phyloP scores from a whole-genome alignment of 2,797 vertebrate species.

The Pseudochaenichthys georgianus region DNA sequence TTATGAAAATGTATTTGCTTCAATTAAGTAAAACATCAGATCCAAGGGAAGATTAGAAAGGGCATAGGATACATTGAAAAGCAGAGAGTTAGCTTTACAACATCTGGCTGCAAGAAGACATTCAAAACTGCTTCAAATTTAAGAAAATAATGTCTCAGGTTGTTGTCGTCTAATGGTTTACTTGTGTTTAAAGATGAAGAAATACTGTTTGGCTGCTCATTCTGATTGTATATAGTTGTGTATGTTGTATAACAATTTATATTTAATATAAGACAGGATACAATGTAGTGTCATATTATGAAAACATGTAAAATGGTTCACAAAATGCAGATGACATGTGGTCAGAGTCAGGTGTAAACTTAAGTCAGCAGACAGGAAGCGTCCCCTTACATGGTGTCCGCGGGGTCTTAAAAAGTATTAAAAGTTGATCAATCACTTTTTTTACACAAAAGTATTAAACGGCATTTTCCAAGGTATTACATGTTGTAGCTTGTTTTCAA shows the following conservation, averaged over 20 bases:
- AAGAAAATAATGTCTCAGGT: not conserved
- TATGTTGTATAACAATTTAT: not conserved
- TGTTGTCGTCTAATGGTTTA: not conserved
- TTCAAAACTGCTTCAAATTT: not conserved
- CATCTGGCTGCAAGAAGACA: not conserved
- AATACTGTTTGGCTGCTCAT: not conserved
- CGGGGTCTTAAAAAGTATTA: too few relatives aligned
- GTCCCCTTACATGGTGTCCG: not conserved
- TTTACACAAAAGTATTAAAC: too few relatives aligned
- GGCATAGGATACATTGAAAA: slow-evolving; percentile 1
- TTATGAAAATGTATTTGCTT: slow-evolving; percentile 22
- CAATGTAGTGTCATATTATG: not conserved
- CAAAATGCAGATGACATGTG: slow-evolving; percentile 3
- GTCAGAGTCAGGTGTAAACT: slow-evolving; percentile 6
- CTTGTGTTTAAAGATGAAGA: not conserved
- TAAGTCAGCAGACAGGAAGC: not conserved
- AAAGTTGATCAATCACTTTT: too few relatives aligned
- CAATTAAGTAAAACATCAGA: slow-evolving; percentile 5
- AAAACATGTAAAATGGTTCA: not conserved
- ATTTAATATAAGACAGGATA: not conserved
- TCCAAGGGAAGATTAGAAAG: slow-evolving; percentile 14
- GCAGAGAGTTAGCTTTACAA: not conserved
- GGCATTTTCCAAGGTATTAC: too few relatives aligned
- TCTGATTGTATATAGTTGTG: not conserved
- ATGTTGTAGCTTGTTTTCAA: too few relatives aligned